phyloP scores from a whole-genome alignment of 1,140 invertebrate genomes.

The Ridgeia piscesae region DNA sequence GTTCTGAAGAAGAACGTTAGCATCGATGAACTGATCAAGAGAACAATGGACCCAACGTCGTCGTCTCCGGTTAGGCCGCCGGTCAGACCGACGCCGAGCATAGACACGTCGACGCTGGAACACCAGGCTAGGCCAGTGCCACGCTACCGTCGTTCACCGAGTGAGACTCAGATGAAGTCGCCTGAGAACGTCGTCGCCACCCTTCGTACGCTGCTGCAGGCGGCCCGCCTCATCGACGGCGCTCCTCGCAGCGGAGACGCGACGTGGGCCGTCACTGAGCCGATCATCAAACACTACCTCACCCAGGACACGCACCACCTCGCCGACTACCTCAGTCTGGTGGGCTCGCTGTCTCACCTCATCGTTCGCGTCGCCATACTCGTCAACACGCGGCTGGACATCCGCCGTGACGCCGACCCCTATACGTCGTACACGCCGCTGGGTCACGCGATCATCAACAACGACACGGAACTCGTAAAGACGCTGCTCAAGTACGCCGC shows the following conservation, averaged over 20 bases:
- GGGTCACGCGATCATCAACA: neutral
- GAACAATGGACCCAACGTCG: neutral
- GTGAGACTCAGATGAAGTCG: neutral
- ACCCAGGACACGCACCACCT: neutral
- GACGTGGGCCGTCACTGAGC: neutral
- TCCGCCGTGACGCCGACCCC: neutral
- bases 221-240: neutral
- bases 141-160: neutral
- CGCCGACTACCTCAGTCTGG: neutral
- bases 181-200: neutral
- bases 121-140: no score
- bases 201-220: neutral
- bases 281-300: neutral
- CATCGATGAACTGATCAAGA: neutral
- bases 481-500: neutral
- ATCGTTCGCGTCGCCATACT: neutral
- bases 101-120: no score
- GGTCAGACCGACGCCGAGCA: no score
- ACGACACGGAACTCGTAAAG: neutral
- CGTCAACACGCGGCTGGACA: neutral
- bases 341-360: neutral
- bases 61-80: no score
- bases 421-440: neutral
- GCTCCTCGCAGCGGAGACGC: neutral
- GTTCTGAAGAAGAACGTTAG: neutral